phyloP scores from a whole-genome alignment of 2,113 vertebrate genomes.

The Coptodon bakossiorum region DNA sequence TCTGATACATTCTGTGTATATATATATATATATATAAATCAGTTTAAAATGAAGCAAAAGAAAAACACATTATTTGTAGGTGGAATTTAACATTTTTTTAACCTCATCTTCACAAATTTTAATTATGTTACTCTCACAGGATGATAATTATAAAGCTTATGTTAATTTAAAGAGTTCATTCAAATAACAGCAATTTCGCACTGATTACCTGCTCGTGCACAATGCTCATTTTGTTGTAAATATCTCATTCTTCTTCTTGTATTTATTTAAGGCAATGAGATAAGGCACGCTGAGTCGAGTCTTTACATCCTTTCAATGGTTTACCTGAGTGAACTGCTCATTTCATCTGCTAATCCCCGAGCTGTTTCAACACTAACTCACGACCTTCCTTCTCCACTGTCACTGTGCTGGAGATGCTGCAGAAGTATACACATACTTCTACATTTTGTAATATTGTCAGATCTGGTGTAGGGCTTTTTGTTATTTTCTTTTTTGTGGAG shows the following conservation, averaged over 20 bases:
- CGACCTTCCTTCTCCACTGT: neutral
- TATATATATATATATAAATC: no score
- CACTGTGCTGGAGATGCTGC: neutral
- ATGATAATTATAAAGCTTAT: neutral
- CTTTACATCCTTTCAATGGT: neutral
- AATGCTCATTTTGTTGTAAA: neutral
- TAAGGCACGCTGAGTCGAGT: neutral
- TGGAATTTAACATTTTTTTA: rapidly evolving
- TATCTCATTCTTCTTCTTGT: neutral
- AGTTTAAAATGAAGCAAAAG: neutral
- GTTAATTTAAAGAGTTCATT: neutral
- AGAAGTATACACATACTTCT: neutral
- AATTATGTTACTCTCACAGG: neutral
- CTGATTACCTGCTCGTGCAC: neutral
- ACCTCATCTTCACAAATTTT: neutral
- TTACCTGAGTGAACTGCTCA: neutral
- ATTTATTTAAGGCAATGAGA: neutral
- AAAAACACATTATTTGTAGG: neutral
- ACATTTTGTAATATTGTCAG: neutral
- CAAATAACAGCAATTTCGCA: neutral
- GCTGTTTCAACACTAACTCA: neutral
- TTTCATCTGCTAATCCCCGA: neutral
- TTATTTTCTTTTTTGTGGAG: neutral
- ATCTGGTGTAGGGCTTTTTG: neutral
- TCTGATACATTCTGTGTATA: neutral